A percentile compares a stretch with the other conserved stretches of the same genome.
Conservation (phyloP, 2,797 vertebrate genomes). For the Rhinogobio ventralis region DNA sequence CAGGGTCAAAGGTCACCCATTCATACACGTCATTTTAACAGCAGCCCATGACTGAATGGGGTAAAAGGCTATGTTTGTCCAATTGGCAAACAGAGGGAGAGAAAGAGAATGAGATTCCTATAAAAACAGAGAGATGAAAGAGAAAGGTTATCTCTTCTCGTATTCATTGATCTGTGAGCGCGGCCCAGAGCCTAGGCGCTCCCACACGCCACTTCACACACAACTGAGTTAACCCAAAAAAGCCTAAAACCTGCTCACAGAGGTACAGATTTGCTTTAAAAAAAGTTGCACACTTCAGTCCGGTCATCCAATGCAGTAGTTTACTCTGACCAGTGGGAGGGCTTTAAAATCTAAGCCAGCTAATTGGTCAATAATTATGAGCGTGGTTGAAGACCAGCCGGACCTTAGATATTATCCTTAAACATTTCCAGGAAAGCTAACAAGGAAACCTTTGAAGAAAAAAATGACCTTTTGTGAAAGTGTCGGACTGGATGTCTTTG, state of each 20-base stretch:
- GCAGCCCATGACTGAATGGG: constrained; percentile 39
- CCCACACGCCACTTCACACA: constrained; percentile 33
- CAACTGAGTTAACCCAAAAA: constrained; percentile 5
- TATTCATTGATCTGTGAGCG: constrained; percentile 74
- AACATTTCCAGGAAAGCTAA: constrained; percentile 32
- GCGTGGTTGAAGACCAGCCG: neutral
- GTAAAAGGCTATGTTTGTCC: constrained; percentile 70
- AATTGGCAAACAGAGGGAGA: constrained; percentile 68
- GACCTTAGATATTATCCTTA: constrained; percentile 18
- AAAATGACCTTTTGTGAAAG: neutral
- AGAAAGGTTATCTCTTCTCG: constrained; percentile 72
- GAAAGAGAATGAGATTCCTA: constrained; percentile 72
- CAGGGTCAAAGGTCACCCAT: constrained; percentile 68
- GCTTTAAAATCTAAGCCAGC: constrained; percentile 1
- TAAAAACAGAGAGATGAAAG: constrained; percentile 74
- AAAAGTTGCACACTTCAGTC: neutral
- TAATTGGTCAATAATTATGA: constrained; percentile 24
- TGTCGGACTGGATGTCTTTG: neutral
- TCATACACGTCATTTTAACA: constrained; percentile 57
- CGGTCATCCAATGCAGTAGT: neutral
- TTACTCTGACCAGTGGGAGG: neutral
- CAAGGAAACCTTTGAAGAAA: constrained; percentile 13
- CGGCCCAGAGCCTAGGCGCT: neutral
- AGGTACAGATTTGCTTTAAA: neutral
- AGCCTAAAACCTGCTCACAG: neutral